Base-by-base conservation (phyloP, 2,888 invertebrate genomes). In the Tromatobia lineatoria region DNA sequence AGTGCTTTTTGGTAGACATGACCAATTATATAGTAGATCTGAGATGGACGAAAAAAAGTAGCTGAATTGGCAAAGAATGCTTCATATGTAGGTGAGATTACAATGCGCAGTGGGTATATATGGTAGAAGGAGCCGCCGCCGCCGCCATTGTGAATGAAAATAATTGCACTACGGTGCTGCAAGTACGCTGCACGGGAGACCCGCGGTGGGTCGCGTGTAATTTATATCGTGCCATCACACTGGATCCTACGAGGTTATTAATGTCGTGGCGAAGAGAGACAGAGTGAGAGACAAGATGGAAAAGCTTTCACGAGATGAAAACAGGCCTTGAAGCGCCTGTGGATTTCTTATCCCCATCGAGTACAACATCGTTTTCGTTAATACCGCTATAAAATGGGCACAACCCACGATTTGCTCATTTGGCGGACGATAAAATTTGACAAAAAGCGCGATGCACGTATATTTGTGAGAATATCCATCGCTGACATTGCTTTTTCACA, bases 61-160 rank as follows among this genome's bases (percentile, higher is more conserved):
- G n/a, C n/a, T n/a, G n/a, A n/a, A n/a, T n/a, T n/a, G n/a, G n/a
- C n/a, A n/a, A n/a, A n/a, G n/a, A n/a, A n/a, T n/a, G n/a, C n/a
- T n/a, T n/a, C n/a, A 8, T 71, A 15, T 79, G 25, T 64, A 77
- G 77, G 57, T 79, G 75, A 29, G 75, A 70, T 71, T 23, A 79
- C 69, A 83, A 79, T 70, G 79, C 71, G 79, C 34, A 13, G 11
- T 38, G 10, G 38, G 10, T 20, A 42, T 20, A 42, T 42, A 64
- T 64, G 8, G 47, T 45, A 87, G 85, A 87, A 89, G 86, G 89
- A 81, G 85, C 85, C 85, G 86, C 85, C 29, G 29, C 29, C 29
- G 29, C 29, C 84, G 87, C 87, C 86, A 89, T 89, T 88, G 87
- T 89, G 90, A 88, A 90, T 88, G 89, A 85, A 87, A 87, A 87